These are phyloP conservation scores for Pristionchus mayeri DNA, from an alignment of 2,888 invertebrate species.

Conservation along the genomic window DNA sequence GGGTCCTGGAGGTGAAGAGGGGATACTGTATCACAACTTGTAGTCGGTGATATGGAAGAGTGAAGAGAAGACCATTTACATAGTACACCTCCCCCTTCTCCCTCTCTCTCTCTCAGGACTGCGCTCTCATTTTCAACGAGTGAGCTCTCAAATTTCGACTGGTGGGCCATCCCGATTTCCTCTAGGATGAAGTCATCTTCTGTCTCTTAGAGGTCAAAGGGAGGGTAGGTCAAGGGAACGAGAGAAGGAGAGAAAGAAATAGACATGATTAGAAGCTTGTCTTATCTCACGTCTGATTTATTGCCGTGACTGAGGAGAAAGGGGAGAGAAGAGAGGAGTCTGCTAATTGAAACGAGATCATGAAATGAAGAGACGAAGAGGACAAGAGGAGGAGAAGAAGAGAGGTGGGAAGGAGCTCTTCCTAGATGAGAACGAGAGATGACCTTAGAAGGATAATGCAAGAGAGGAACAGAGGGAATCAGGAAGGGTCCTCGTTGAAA, in stretches of 20 bases:
- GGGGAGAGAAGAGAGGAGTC: constrained; percentile 11
- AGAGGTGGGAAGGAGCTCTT: neutral
- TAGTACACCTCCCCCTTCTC: constrained; percentile 48
- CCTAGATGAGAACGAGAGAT: neutral
- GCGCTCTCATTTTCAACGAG: constrained; percentile 11
- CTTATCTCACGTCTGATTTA: constrained; percentile 41
- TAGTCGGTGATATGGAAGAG: too few species aligned
- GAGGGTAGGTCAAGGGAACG: neutral
- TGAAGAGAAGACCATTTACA: neutral
- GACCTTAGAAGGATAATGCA: constrained; percentile 13
- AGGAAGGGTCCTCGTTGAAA: constrained; percentile 47
- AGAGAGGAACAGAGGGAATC: constrained; percentile 37
- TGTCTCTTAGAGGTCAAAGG: constrained; percentile 27
- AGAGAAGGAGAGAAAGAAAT: neutral
- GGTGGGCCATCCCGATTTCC: neutral
- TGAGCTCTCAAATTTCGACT: constrained; percentile 28
- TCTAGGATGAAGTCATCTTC: constrained; percentile 6
- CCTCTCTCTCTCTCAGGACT: neutral
- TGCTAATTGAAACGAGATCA: constrained; percentile 41
- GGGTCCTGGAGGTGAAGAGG: neutral
- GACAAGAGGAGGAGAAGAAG: neutral
- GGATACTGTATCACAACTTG: too few species aligned
- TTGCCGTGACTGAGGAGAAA: neutral
- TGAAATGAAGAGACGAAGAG: neutral
- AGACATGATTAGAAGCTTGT: neutral